These are phyloP conservation scores for Piscicola geometra DNA, from an alignment of 2,888 invertebrate species.

Conservation along the genomic window DNA sequence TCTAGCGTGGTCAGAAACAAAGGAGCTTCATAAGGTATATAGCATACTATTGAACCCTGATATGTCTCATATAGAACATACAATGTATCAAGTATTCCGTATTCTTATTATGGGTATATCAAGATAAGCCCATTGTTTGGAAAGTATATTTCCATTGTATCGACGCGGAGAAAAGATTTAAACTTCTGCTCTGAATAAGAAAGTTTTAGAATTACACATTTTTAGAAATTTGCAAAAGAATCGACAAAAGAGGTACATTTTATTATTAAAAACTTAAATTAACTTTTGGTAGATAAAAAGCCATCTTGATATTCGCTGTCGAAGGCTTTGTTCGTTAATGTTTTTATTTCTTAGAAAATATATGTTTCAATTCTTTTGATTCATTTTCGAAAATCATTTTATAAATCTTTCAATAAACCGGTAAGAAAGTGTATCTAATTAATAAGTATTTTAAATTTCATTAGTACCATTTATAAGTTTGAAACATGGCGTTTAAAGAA, in stretches of 20 bases:
- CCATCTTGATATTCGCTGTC: slow-evolving; percentile 4
- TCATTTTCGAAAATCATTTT: not conserved
- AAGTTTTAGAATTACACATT: too few species aligned
- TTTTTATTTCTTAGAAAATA: not conserved
- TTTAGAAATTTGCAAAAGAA: not conserved
- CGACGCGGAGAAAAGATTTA: too few species aligned
- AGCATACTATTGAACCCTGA: not conserved
- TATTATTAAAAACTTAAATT: not conserved
- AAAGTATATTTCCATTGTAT: too few species aligned
- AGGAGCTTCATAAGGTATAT: not conserved
- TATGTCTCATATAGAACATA: too few species aligned
- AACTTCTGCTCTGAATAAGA: too few species aligned
- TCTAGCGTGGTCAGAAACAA: slow-evolving; percentile 10
- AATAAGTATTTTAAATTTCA: too few species aligned
- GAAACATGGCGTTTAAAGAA: too few species aligned
- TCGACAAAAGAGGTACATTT: not conserved
- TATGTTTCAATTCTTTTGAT: not conserved
- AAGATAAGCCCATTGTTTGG: too few species aligned
- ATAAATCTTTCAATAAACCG: not conserved
- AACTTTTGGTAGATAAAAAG: not conserved
- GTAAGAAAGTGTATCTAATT: too few species aligned
- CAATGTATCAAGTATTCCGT: too few species aligned
- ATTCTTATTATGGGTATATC: too few species aligned
- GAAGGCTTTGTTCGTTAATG: not conserved
- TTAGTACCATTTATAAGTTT: too few species aligned